Conservation (phyloP, 2,888 invertebrate genomes). For the Platynereis dumerilii region DNA sequence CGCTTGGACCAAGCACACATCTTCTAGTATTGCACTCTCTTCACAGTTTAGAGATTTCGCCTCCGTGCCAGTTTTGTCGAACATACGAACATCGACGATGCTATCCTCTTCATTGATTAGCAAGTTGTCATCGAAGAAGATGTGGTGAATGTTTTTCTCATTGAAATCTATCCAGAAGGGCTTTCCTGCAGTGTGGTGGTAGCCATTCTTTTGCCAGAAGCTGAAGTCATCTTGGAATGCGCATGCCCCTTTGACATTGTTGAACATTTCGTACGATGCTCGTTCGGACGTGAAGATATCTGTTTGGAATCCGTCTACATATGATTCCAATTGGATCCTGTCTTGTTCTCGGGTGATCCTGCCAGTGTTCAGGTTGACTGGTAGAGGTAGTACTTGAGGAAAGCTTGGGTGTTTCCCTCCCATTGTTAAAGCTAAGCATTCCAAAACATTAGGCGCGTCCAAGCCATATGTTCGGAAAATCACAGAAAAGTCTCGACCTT, state of each 20-base stretch:
- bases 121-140: slow-evolving; percentile 62
- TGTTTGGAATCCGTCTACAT: neutral
- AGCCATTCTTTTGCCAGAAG: slow-evolving; percentile 55
- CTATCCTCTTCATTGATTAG: slow-evolving; percentile 57
- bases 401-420: slow-evolving; percentile 50
- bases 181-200: slow-evolving; percentile 53
- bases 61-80: slow-evolving; percentile 28
- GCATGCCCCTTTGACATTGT: slow-evolving; percentile 46
- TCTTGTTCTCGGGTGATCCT: slow-evolving; percentile 40
- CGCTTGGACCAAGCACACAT: slow-evolving; percentile 57
- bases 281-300: slow-evolving; percentile 38
- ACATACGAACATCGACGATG: slow-evolving; percentile 57
- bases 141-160: slow-evolving; percentile 54
- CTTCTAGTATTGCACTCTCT: slow-evolving; percentile 49
- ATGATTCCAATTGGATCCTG: slow-evolving; percentile 26
- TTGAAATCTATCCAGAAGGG: slow-evolving; percentile 57
- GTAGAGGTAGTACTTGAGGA: slow-evolving; percentile 40
- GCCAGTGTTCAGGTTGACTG: slow-evolving; percentile 45
- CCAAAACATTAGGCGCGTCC: slow-evolving; percentile 51
- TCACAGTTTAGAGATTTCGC: slow-evolving; percentile 45
- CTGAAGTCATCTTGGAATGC: slow-evolving; percentile 59
- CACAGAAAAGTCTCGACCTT: slow-evolving; percentile 52
- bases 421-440: slow-evolving; percentile 22
- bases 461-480: slow-evolving; percentile 60
- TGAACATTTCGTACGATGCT: slow-evolving; percentile 52